Percentiles rank a stretch among this genome's conserved stretches.
These are phyloP conservation scores for Cichladusa arquata DNA, from an alignment of 2,113 vertebrate genomes.

Conservation along the genomic window DNA sequence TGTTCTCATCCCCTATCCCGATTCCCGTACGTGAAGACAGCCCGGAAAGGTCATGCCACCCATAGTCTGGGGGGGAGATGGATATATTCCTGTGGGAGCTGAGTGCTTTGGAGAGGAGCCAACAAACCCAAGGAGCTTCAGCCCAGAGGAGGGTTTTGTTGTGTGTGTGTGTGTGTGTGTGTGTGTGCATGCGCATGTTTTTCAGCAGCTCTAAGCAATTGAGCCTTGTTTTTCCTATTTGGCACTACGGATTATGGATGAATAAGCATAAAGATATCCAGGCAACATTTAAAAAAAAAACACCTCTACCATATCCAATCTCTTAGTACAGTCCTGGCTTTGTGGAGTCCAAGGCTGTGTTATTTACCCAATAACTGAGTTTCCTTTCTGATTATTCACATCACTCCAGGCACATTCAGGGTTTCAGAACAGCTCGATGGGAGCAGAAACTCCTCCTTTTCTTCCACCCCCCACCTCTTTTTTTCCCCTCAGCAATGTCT, in stretches of 20 bases:
- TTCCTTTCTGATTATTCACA: conserved; percentile 63
- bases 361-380: conserved; percentile 60
- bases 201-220: conserved; percentile 64
- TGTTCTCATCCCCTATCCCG: conserved; percentile 14
- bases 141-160: conserved; percentile 62
- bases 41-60: conserved; percentile 69
- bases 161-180: background rate
- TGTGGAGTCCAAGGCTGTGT: background rate
- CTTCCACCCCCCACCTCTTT: background rate
- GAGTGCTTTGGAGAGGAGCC: conserved; percentile 74
- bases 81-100: conserved; percentile 75
- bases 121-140: conserved; percentile 59
- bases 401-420: conserved; percentile 45
- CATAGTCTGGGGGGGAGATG: conserved; percentile 48
- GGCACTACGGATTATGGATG: conserved; percentile 73
- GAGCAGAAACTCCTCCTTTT: conserved; percentile 24
- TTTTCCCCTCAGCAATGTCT: background rate
- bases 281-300: conserved; percentile 69
- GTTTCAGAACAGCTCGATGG: background rate
- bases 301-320: conserved; percentile 62
- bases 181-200: background rate
- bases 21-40: conserved; percentile 56
- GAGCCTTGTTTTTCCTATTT: conserved; percentile 69
- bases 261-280: conserved; percentile 79
- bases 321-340: conserved; percentile 60